A percentile compares a stretch with the other conserved stretches of the same genome.
Conservation (phyloP, 1,140 invertebrate species). For the Trypoxylus dichotomus region DNA sequence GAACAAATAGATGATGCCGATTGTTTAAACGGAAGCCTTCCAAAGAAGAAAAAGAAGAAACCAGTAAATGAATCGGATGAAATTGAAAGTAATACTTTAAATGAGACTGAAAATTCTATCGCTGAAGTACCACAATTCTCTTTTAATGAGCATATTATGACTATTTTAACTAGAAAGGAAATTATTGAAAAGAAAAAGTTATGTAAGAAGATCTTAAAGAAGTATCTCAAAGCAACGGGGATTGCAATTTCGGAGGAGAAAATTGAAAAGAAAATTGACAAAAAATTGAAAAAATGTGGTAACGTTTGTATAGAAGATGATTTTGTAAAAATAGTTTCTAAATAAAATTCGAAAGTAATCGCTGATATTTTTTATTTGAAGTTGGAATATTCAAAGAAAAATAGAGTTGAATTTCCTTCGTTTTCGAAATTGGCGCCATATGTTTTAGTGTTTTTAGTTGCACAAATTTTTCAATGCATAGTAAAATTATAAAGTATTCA, state of each 20-base stretch:
- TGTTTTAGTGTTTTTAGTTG: no score
- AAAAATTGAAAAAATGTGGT: not conserved
- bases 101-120: not conserved
- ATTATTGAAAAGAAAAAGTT: not conserved
- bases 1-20: not conserved
- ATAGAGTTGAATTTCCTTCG: no score
- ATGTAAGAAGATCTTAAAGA: not conserved
- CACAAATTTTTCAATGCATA: no score
- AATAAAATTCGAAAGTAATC: not conserved
- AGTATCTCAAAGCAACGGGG: not conserved
- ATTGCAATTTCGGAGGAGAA: not conserved
- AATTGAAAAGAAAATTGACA: not conserved
- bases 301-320: not conserved
- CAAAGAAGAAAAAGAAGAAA: not conserved
- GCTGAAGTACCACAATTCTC: not conserved
- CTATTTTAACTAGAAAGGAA: not conserved
- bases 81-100: not conserved
- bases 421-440: no score
- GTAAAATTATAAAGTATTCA: no score
- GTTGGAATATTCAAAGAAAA: no score
- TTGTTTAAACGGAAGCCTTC: not conserved
- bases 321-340: constrained; percentile 7
- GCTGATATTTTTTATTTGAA: no score
- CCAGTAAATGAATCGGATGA: not conserved
- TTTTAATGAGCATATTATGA: not conserved